A percentile compares a stretch with the other conserved stretches of the same genome.
Evolutionary conservation across 2,888 invertebrate species (phyloP).

Genomic region (Drosophila dives): DNA sequence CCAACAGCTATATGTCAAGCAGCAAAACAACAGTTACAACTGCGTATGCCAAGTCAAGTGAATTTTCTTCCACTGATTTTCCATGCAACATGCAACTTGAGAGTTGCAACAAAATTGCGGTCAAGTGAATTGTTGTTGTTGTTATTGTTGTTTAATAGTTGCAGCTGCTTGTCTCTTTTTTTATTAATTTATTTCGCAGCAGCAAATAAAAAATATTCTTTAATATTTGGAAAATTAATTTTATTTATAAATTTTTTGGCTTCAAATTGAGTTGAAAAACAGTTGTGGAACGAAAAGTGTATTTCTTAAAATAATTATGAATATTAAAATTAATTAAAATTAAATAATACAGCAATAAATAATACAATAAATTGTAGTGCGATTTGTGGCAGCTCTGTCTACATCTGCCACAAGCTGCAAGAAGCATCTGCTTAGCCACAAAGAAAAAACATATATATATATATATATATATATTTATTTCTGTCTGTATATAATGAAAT

Average conservation of each 20-base stretch:
- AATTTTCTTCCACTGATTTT: not conserved
- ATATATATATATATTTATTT: too few relatives aligned
- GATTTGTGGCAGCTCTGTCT: too few relatives aligned
- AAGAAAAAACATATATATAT: too few relatives aligned
- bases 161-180: not conserved
- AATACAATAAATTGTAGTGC: too few relatives aligned
- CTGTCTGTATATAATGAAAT: too few relatives aligned
- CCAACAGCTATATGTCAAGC: constrained; percentile 70
- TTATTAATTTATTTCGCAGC: too few relatives aligned
- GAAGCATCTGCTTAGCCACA: too few relatives aligned
- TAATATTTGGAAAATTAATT: too few relatives aligned
- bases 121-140: constrained; percentile 24
- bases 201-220: too few relatives aligned
- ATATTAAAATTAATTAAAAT: not conserved
- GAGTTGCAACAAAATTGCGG: constrained; percentile 35
- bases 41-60: constrained; percentile 19
- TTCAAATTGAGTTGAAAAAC: not conserved
- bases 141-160: too few relatives aligned
- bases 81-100: constrained; percentile 16
- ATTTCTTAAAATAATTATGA: too few relatives aligned
- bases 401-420: not conserved
- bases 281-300: not conserved
- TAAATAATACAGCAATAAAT: not conserved
- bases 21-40: not conserved
- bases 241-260: too few relatives aligned